These are phyloP conservation scores for Hydrolagus colliei DNA, from an alignment of 2,797 vertebrate genomes.

Conservation along the genomic window DNA sequence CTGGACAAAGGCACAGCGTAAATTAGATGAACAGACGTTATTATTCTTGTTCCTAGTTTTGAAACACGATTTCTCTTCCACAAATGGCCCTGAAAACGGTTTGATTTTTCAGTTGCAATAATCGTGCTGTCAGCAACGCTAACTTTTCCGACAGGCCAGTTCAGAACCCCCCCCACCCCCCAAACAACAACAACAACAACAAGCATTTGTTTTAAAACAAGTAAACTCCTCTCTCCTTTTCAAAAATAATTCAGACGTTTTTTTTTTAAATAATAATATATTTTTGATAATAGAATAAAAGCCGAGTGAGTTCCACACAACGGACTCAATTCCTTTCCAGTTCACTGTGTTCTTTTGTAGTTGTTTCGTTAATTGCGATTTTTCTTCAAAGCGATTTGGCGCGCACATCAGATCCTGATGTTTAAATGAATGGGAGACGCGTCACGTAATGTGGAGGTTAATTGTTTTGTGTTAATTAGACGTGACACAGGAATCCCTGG, in stretches of 20 bases:
- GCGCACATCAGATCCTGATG: constrained; percentile 20
- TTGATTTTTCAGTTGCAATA: not conserved
- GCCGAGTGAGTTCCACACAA: not conserved
- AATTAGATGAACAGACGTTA: not conserved
- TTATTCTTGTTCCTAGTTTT: not conserved
- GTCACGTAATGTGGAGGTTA: constrained; percentile 67
- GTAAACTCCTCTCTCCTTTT: no score
- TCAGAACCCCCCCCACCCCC: not conserved
- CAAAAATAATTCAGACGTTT: no score
- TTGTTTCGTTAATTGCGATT: constrained; percentile 25
- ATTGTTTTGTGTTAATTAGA: constrained; percentile 90
- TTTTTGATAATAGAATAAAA: not conserved
- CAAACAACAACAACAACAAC: no score
- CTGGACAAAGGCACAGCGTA: not conserved
- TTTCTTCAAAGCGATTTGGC: constrained; percentile 24
- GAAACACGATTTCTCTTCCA: not conserved
- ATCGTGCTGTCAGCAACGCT: not conserved
- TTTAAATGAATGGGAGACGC: constrained; percentile 26
- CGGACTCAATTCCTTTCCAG: not conserved
- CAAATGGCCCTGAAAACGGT: not conserved
- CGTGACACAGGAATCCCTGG: constrained; percentile 81
- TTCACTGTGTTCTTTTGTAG: constrained; percentile 24
- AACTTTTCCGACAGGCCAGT: not conserved
- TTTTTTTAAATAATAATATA: no score
- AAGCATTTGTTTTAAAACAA: no score